Percentiles rank a stretch among this genome's conserved stretches.
Evolutionary conservation across 2,888 invertebrate genomes (phyloP).

Genomic region (Odontocolon sp.): DNA sequence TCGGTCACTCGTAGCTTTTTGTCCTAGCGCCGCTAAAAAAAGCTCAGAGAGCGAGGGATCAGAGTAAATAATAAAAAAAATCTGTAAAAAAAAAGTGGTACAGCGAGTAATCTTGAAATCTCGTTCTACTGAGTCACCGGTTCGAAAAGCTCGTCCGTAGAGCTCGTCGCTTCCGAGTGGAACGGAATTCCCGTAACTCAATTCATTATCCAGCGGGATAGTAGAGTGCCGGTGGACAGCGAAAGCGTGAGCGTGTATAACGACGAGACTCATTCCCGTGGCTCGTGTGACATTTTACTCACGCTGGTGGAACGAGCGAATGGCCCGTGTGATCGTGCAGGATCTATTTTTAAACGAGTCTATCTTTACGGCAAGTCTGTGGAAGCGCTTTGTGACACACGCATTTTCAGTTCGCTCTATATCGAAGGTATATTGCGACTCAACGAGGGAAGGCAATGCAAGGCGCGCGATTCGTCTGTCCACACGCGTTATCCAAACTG

Average conservation of each 20-base stretch:
- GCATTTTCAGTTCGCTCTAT: constrained; percentile 3
- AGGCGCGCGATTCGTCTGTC: constrained; percentile 43
- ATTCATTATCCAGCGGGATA: constrained; percentile 60
- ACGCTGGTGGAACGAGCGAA: constrained; percentile 25
- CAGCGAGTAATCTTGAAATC: constrained; percentile 58
- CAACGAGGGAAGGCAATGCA: not conserved
- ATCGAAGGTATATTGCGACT: constrained; percentile 2
- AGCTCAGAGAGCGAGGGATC: not conserved
- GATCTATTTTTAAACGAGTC: constrained; percentile 53
- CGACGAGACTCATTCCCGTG: constrained; percentile 34
- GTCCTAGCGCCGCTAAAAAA: constrained; percentile 17
- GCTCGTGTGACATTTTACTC: constrained; percentile 47
- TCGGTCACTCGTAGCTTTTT: constrained; percentile 4
- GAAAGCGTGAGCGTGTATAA: constrained; percentile 3
- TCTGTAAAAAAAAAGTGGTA: constrained; percentile 24
- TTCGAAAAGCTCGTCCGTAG: constrained; percentile 17
- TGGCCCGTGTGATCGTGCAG: constrained; percentile 52
- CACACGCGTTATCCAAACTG: constrained; percentile 6
- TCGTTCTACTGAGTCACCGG: constrained; percentile 54
- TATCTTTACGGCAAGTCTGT: constrained; percentile 32
- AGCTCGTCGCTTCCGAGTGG: constrained; percentile 37
- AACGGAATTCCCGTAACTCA: constrained; percentile 63
- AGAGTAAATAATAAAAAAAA: constrained; percentile 2
- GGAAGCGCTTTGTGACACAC: constrained; percentile 16
- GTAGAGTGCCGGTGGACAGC: constrained; percentile 4